phyloP scores from a whole-genome alignment of 2,113 vertebrate genomes.

The Bubo scandiacus region DNA sequence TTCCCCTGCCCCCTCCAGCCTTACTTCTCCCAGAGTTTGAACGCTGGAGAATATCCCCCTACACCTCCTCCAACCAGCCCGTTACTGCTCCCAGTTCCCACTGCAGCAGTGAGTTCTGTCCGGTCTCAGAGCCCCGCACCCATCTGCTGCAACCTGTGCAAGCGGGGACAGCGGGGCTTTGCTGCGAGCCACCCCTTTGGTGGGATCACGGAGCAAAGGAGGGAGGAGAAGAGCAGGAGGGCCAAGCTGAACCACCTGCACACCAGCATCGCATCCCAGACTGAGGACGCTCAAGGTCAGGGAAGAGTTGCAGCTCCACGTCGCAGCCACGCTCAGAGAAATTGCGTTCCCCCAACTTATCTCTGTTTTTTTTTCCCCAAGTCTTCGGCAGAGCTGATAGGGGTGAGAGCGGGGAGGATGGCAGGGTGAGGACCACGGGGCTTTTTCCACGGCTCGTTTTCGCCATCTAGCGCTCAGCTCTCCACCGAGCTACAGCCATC shows the following conservation, averaged over 20 bases:
- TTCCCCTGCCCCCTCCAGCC: too few relatives aligned
- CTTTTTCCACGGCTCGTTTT: neutral
- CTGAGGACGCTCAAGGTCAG: conserved; percentile 1
- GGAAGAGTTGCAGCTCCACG: neutral
- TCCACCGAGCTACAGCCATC: neutral
- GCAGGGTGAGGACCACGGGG: neutral
- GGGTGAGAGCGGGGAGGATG: neutral
- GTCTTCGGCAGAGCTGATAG: neutral
- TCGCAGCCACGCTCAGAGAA: neutral
- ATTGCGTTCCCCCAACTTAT: neutral
- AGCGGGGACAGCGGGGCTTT: neutral
- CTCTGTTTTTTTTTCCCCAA: neutral
- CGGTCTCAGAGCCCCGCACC: neutral
- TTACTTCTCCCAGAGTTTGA: neutral
- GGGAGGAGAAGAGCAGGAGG: neutral
- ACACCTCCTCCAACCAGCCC: neutral
- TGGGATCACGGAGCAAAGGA: neutral
- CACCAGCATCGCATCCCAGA: fast-evolving
- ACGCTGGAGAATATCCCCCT: too few relatives aligned
- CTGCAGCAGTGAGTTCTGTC: neutral
- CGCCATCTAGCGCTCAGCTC: conserved; percentile 17
- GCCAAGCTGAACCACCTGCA: neutral
- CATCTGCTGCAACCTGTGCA: neutral
- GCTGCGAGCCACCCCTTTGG: neutral
- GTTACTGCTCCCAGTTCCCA: fast-evolving